A percentile compares a stretch with the other conserved stretches of the same genome.
Conservation (phyloP, 2,888 invertebrate species). For the Pseudanteris insignis region DNA sequence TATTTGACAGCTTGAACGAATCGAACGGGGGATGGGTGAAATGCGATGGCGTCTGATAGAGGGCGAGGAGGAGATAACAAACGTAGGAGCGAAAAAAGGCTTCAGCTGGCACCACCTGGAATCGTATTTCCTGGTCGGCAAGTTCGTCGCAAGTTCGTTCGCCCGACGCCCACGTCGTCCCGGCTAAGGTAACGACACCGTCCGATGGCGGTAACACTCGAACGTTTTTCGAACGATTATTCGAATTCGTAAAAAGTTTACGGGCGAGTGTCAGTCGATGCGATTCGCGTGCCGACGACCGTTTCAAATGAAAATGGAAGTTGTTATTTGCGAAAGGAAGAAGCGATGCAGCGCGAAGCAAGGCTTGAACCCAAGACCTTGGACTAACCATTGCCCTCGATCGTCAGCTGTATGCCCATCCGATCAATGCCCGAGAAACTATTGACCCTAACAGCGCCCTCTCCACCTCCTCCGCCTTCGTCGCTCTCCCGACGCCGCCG, state of each 20-base stretch:
- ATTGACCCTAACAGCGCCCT: slow-evolving; percentile 49
- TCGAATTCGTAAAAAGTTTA: slow-evolving; percentile 50
- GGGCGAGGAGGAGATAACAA: slow-evolving; percentile 30
- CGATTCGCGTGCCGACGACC: slow-evolving; percentile 48
- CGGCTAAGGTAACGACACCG: slow-evolving; percentile 40
- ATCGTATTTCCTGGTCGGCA: slow-evolving; percentile 47
- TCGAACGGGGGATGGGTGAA: slow-evolving; percentile 1
- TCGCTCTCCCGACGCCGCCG: slow-evolving; percentile 11
- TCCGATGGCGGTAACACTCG: slow-evolving; percentile 32
- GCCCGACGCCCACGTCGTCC: slow-evolving; percentile 46
- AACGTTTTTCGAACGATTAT: slow-evolving; percentile 49
- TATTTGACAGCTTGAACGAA: no score
- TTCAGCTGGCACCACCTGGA: slow-evolving; percentile 45
- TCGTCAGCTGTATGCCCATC: slow-evolving; percentile 60
- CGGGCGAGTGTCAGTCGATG: slow-evolving; percentile 47
- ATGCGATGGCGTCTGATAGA: no score
- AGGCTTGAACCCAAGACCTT: slow-evolving; percentile 65
- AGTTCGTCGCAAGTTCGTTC: slow-evolving; percentile 46
- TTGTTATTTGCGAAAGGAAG: slow-evolving; percentile 55
- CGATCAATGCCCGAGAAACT: slow-evolving; percentile 56
- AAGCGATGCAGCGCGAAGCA: slow-evolving; percentile 55
- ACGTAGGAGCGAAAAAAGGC: slow-evolving; percentile 18
- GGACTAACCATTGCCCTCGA: slow-evolving; percentile 66
- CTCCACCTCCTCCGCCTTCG: slow-evolving; percentile 31
- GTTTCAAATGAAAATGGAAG: slow-evolving; percentile 56